Base-by-base conservation (phyloP, 2,113 vertebrate species). In the Chlorodrepanis virens region DNA sequence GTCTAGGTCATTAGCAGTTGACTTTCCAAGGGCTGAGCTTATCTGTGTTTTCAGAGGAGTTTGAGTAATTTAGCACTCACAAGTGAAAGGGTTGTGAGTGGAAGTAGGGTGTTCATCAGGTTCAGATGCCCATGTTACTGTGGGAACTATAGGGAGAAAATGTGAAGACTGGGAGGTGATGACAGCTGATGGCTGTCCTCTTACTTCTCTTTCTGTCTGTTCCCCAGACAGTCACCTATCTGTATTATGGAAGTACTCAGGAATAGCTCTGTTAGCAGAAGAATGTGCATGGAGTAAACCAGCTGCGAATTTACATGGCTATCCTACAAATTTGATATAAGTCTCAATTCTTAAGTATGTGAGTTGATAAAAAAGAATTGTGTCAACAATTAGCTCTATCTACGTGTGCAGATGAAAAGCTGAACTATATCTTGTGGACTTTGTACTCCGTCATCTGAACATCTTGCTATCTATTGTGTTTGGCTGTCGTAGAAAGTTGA, bases 71-170 rank as follows among this genome's bases (percentile, higher is more conserved):
- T 3, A 2, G 45, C 8, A 9, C 21, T 77, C 42, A 28, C 11
- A 61, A 42, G 29, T 2, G 5, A 54, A 52, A 31, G 54, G 15
- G 14, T 5, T 44, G 17, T 40, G 44, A 69, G 18, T 68, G 12
- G 57, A 83, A 33, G 5, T 17, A 31, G 12, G 12, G 5, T 68
- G 42, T 83, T 54, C 0, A 0, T 70, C 91, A 0, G 1, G 20
- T 88, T 81, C 69, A 40, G 44, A 37, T 2, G 1, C 37, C 28
- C 0, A 0, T 67, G 12, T 47, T 89, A 28, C 75, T 84, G 19
- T 68, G 39, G 57, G 47, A 83, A 28, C 39, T 59, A 11, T 37
- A 76, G 64, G 50, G 21, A 85, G 45, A 76, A 78, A 84, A 19
- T 44, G 20, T 53, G 39, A 74, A 53, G 45, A 33, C 0, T 80